Conservation (phyloP, 2,888 invertebrate species). For the Cryptocheilus praepositus region DNA sequence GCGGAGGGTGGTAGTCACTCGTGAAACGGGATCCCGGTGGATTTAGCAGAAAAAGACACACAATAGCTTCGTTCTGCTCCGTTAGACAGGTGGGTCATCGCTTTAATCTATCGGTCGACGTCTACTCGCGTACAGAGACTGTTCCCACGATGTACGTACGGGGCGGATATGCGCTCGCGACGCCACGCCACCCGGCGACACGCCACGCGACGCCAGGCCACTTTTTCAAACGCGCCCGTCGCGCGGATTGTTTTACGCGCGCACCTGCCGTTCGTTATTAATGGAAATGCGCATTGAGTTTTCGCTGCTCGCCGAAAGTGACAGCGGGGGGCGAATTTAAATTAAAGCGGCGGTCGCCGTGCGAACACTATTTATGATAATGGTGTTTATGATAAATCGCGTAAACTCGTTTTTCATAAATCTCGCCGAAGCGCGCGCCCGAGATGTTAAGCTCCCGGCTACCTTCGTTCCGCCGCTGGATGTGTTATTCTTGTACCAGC, state of each 20-base stretch:
- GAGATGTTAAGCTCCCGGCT: neutral
- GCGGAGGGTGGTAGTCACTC: constrained; percentile 2
- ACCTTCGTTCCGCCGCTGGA: neutral
- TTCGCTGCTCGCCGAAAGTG: neutral
- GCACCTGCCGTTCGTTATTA: constrained; percentile 2
- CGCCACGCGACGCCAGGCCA: constrained; percentile 19
- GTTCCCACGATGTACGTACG: neutral
- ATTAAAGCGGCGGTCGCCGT: neutral
- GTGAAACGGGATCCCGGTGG: constrained; percentile 12
- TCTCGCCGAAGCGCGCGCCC: neutral
- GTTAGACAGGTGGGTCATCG: constrained; percentile 47
- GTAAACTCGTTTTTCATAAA: neutral
- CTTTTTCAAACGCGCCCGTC: no score
- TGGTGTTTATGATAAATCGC: constrained; percentile 32
- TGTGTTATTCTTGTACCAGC: neutral
- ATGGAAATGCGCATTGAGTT: constrained; percentile 9
- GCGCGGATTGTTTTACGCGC: neutral
- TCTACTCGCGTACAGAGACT: neutral
- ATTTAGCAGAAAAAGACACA: constrained; percentile 42
- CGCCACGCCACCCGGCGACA: neutral
- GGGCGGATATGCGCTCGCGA: no score
- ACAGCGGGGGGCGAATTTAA: neutral
- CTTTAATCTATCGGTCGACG: constrained; percentile 43
- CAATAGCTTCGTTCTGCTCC: constrained; percentile 41
- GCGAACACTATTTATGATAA: constrained; percentile 35